These are phyloP conservation scores for Euphydryas editha DNA, from an alignment of 2,888 invertebrate species.

Conservation along the genomic window DNA sequence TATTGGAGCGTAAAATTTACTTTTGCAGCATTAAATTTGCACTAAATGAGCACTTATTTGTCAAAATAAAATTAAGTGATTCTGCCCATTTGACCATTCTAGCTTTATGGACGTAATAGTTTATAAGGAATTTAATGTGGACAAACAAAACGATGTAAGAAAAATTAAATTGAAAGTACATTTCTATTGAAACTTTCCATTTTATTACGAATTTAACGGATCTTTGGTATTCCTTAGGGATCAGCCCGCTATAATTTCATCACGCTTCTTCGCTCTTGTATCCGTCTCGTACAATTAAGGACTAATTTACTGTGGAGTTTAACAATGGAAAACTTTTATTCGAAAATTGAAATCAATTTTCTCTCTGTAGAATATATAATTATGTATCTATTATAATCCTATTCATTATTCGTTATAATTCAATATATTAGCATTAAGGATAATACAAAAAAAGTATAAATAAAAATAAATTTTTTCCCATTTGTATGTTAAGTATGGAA, in stretches of 20 bases:
- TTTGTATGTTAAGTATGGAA: no score
- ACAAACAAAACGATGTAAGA: background rate
- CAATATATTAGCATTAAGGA: background rate
- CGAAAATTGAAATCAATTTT: background rate
- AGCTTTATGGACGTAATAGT: no score
- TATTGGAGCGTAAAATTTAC: no score
- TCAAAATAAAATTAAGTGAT: no score
- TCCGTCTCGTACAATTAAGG: conserved; percentile 10
- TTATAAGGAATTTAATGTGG: no score
- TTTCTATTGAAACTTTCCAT: background rate
- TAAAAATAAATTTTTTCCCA: background rate
- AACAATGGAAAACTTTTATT: background rate
- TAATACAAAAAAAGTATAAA: background rate
- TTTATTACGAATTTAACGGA: conserved; percentile 15
- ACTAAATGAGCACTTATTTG: no score
- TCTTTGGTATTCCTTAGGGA: background rate
- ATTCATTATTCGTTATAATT: no score
- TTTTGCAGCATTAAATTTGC: no score
- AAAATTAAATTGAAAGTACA: background rate
- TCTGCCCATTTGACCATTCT: no score
- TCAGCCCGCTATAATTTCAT: conserved; percentile 13
- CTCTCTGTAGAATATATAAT: background rate
- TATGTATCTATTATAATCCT: no score
- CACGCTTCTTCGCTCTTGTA: background rate
- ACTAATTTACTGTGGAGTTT: conserved; percentile 1